These are phyloP conservation scores for Sphaerophoria taeniata DNA, from an alignment of 2,888 invertebrate species.

Conservation along the genomic window DNA sequence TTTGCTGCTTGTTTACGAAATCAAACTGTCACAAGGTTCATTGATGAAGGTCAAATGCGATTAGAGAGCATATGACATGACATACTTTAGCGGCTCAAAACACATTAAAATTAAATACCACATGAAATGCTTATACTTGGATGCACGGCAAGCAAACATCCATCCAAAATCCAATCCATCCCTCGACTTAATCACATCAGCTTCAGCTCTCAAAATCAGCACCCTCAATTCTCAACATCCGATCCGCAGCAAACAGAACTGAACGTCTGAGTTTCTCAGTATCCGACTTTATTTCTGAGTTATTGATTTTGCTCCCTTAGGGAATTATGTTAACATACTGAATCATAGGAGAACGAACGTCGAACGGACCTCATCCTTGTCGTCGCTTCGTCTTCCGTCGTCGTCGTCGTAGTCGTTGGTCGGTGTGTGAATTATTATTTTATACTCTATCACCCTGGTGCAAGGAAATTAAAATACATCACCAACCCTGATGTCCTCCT, in stretches of 20 bases:
- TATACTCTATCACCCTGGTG: slow-evolving; percentile 51
- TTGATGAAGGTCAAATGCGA: slow-evolving; percentile 67
- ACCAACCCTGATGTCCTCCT: slow-evolving; percentile 53
- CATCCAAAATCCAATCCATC: slow-evolving; percentile 38
- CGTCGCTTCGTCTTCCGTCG: slow-evolving; percentile 24
- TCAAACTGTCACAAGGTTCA: slow-evolving; percentile 58
- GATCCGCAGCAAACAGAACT: neutral
- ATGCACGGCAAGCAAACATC: neutral
- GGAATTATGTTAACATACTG: slow-evolving; percentile 63
- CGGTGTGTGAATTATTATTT: slow-evolving; percentile 63
- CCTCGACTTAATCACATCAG: slow-evolving; percentile 30
- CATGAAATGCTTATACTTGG: slow-evolving; percentile 49
- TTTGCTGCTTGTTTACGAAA: slow-evolving; percentile 56
- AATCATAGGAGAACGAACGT: neutral
- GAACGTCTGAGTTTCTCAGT: slow-evolving; percentile 24
- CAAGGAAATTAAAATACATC: slow-evolving; percentile 68
- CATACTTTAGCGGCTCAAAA: slow-evolving; percentile 58
- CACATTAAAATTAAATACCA: slow-evolving; percentile 62
- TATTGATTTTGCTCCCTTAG: slow-evolving; percentile 71
- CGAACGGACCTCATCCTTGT: slow-evolving; percentile 44
- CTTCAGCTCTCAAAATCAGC: neutral
- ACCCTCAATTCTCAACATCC: slow-evolving; percentile 18
- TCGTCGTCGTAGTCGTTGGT: slow-evolving; percentile 25
- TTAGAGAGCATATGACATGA: slow-evolving; percentile 49
- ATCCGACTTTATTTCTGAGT: slow-evolving; percentile 68